These are phyloP conservation scores for Prenolepis imparis DNA, from an alignment of 2,888 invertebrate genomes.

Conservation along the genomic window DNA sequence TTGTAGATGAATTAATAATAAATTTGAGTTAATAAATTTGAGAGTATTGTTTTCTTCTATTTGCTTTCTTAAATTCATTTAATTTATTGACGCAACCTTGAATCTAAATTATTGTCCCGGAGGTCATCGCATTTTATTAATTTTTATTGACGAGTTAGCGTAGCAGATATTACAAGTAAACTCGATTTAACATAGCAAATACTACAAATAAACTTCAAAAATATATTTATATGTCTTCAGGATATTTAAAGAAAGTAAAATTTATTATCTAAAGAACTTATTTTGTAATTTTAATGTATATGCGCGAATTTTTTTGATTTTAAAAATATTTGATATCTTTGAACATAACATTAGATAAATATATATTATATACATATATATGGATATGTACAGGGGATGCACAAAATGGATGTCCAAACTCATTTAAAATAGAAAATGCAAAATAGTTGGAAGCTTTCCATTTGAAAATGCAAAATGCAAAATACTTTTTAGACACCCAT, in stretches of 20 bases:
- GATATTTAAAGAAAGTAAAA: neutral
- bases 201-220: neutral
- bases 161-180: neutral
- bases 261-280: neutral
- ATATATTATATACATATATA: neutral
- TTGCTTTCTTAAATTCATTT: neutral
- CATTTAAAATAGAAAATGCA: too few species aligned
- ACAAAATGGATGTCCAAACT: too few species aligned
- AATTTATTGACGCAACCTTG: neutral
- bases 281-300: neutral
- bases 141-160: neutral
- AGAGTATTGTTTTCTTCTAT: neutral
- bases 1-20: neutral
- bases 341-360: neutral
- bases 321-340: neutral
- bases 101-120: neutral
- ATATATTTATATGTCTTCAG: neutral
- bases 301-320: neutral
- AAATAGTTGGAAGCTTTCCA: too few species aligned
- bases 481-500: too few species aligned
- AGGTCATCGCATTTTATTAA: neutral
- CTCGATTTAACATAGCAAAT: neutral
- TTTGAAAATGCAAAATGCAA: too few species aligned
- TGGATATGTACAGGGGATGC: too few species aligned
- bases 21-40: too few species aligned